Base-by-base conservation (phyloP, 2,797 vertebrate genomes). In the Sarcoramphus papa region DNA sequence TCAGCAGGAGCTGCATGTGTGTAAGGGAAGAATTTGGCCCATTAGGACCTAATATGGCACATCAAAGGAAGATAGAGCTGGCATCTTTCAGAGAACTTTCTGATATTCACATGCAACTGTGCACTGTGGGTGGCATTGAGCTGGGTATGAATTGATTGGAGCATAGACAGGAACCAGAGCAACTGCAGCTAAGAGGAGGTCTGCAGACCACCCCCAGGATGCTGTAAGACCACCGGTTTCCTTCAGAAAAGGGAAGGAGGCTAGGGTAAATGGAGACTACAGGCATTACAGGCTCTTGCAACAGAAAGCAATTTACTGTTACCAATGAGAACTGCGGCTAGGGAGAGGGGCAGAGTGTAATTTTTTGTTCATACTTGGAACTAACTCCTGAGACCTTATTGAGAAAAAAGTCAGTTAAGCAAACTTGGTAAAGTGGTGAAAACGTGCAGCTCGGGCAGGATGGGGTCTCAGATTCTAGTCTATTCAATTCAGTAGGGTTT, bases 181-280 rank as follows among this genome's bases (percentile, higher is more conserved):
- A 92, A 96, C 80, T 96, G 83, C 54, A 92, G 53, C 96, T 97
- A 94, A 94, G 92, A 95, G 96, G 95, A 97, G 96, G 96, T 97
- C 95, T 96, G 91, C 75, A 96, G 96, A 97, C 95, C 94, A 96
- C 95, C 94, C 94, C 85, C 72, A 95, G 77, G 43, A 92, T 86
- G 70, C 59, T 69, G 33, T 76, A 89, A 92, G 94, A 95, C 93
- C 94, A 96, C 77, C 70, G 7, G 74, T 94, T 85, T 85, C 80
- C 83, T 82, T 93, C 80, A 74, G 80, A 95, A 74, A 79, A 67
- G 60, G 31, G 76, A 88, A 97, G 41, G 75, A 94, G 60, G 18
- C 27, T 70, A 30, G 68, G 45, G 68, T 85, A 90, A 95, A 93
- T 82, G 86, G 72, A 96, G 93, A 81, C 73, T 89, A 45, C 35